Evolutionary conservation across 2,797 vertebrate genomes (phyloP).

Genomic region (Meriones psammophilus): DNA sequence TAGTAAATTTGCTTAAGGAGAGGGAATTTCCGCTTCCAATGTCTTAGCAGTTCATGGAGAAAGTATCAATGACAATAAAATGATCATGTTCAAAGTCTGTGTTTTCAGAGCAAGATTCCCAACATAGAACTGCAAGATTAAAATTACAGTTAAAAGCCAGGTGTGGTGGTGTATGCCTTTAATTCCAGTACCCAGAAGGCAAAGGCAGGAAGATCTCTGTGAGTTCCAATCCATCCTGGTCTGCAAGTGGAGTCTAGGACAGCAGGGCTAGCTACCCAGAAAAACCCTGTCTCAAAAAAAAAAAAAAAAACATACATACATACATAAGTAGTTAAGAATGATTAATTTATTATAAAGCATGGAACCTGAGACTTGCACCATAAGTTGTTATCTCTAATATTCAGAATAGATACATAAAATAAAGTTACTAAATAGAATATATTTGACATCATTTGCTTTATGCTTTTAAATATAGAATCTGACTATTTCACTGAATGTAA

Average conservation of each 20-base stretch:
- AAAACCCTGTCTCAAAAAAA: no score
- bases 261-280: no score
- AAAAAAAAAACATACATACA: no score
- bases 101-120: neutral
- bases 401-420: conserved; percentile 13
- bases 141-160: neutral
- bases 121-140: neutral
- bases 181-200: no score
- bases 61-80: neutral
- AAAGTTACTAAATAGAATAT: neutral
- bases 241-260: no score
- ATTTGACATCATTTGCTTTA: conserved; percentile 28
- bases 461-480: conserved; percentile 51
- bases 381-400: neutral
- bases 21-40: neutral
- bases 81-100: neutral
- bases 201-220: no score
- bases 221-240: no score
- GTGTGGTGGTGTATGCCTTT: no score
- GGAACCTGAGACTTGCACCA: neutral
- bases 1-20: neutral
- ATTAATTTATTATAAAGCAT: neutral
- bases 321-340: neutral
- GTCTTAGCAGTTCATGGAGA: neutral
- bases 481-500: neutral